Evolutionary conservation across 2,797 vertebrate species (phyloP).

Genomic region (Melopsittacus undulatus): DNA sequence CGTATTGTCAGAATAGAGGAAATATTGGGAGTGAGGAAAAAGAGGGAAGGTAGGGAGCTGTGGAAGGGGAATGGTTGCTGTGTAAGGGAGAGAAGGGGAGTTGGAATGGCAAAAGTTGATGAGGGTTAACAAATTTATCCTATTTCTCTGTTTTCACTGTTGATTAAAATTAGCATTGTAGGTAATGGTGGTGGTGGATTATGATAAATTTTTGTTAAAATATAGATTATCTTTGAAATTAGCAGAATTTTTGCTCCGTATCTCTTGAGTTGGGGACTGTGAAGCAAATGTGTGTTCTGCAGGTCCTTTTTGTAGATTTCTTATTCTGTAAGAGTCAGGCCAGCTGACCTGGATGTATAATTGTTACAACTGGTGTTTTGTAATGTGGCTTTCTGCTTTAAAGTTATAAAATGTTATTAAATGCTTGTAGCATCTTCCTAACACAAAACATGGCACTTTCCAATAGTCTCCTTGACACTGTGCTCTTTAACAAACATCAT

Average conservation of each 20-base stretch:
- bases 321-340: background rate
- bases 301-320: background rate
- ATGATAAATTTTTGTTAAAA: background rate
- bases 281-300: background rate
- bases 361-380: background rate
- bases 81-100: background rate
- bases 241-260: background rate
- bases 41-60: background rate
- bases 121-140: background rate
- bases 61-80: background rate
- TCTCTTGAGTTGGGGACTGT: background rate
- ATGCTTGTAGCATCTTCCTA: background rate
- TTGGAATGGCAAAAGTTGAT: background rate
- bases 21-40: background rate
- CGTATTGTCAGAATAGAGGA: background rate
- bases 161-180: background rate
- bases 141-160: background rate
- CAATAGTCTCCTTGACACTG: background rate
- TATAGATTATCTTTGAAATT: background rate
- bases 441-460: background rate
- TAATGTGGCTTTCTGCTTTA: background rate
- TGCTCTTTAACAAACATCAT: background rate
- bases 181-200: background rate
- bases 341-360: background rate
- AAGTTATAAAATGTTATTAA: background rate